Base-by-base conservation (phyloP, 2,797 vertebrate species). In the Sebastes steindachneri region DNA sequence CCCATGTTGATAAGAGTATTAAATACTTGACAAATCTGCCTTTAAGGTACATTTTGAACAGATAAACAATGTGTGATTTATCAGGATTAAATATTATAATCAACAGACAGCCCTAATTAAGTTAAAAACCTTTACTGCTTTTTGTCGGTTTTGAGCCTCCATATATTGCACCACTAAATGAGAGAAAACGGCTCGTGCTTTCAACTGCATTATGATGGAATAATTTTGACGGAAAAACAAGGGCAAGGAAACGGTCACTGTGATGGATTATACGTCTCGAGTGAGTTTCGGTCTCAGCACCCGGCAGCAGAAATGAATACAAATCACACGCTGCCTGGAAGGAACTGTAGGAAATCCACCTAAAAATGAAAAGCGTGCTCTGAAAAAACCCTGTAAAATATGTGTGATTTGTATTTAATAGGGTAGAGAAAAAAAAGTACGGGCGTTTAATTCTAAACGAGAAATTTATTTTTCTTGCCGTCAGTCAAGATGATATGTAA, bases 201-300 rank as follows among this genome's bases (percentile, higher is more conserved):
- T 66, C 41, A 57, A 9, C 65, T 21, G 57, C 41, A 63, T 45
- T 17, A 75, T 64, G 78, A 79, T 64, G 57, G 83, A 88, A 82
- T 73, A 68, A 84, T 59, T 58, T 19, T 65, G 73, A 70, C 11
- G 17, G 70, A 37, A 76, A 82, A 86, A 84, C 64, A 77, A 87
- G 73, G 62, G 68, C 80, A 41, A n/a, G n/a, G 33, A 72, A 75
- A 63, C 11, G 37, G 80, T 53, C 65, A 62, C n/a, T 3, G 75
- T 87, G 77, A 87, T 89, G 85, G 86, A 91, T 85, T 68, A 71
- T 62, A 68, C 28, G 71, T 83, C 35, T 64, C 6, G n/a, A 11
- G 28, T 14, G 5, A 37, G 70, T 26, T 45, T 73, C 66, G 23
- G 45, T 59, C 57, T 60, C 41, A 19, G 80, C 68, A 26, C 12